Percentiles rank a stretch among this genome's conserved stretches.
These are phyloP conservation scores for Chlamydotis undulata DNA, from an alignment of 2,113 vertebrate genomes.

Conservation along the genomic window DNA sequence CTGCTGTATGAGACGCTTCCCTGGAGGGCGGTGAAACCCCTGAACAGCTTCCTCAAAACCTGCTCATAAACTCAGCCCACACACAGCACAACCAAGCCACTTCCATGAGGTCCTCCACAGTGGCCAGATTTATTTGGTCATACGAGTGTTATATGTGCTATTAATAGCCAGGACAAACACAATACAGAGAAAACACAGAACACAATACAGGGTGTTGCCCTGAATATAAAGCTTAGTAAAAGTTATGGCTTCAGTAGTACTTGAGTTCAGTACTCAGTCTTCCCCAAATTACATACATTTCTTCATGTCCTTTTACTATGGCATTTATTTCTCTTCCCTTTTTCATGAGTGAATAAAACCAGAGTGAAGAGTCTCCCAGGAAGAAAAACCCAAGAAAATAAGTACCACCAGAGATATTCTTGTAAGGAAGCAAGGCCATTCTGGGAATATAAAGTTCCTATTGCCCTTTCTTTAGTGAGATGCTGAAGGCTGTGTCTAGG, in stretches of 20 bases:
- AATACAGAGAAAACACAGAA: background rate
- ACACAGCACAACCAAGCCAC: background rate
- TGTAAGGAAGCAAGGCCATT: background rate
- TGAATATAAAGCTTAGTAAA: background rate
- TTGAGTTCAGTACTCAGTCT: background rate
- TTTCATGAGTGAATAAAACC: background rate
- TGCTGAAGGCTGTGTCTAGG: background rate
- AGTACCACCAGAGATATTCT: background rate
- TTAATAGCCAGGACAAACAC: background rate
- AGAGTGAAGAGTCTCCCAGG: background rate
- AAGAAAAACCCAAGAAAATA: background rate
- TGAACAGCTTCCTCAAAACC: background rate
- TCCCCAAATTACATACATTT: background rate
- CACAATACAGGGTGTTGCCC: background rate
- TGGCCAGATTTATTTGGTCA: constrained; percentile 10
- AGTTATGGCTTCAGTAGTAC: background rate
- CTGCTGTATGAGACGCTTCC: background rate
- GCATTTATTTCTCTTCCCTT: background rate
- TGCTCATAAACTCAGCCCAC: constrained; percentile 26
- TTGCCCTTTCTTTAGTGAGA: background rate
- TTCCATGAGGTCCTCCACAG: background rate
- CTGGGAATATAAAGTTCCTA: background rate
- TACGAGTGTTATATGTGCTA: background rate
- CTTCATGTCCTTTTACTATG: background rate
- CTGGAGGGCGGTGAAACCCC: background rate